Conservation (phyloP, 1,140 invertebrate genomes). For the Apocrypta bakeri region DNA sequence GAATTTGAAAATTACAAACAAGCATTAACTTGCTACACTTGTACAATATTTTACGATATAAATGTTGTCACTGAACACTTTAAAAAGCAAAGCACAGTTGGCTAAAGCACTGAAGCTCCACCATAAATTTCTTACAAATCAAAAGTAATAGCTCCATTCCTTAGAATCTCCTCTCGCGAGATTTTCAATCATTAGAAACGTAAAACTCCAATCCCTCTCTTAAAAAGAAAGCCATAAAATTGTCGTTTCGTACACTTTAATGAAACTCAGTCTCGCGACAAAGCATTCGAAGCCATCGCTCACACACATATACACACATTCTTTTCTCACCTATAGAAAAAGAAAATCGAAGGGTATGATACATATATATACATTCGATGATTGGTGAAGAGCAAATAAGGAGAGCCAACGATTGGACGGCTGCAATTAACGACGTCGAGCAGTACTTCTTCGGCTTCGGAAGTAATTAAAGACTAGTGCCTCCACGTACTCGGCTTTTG, state of each 20-base stretch:
- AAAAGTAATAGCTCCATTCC: too few relatives aligned
- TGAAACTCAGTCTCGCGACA: not conserved
- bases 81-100: too few relatives aligned
- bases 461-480: slow-evolving; percentile 43
- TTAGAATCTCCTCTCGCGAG: too few relatives aligned
- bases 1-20: too few relatives aligned
- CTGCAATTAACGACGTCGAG: slow-evolving; percentile 20
- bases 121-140: too few relatives aligned
- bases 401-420: not conserved
- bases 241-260: not conserved
- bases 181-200: too few relatives aligned
- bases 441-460: slow-evolving; percentile 9
- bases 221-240: too few relatives aligned
- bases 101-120: too few relatives aligned
- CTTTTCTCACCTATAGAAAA: not conserved
- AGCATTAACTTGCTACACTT: too few relatives aligned
- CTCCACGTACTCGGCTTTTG: not conserved
- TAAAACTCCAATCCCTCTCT: too few relatives aligned
- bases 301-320: not conserved
- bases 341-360: not conserved
- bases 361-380: not conserved
- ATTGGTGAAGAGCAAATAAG: not conserved
- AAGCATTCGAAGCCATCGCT: not conserved
- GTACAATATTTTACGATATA: too few relatives aligned
- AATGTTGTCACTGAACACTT: too few relatives aligned